These are phyloP conservation scores for Muntiacus muntjak DNA, from an alignment of 2,113 vertebrate genomes.

Conservation along the genomic window DNA sequence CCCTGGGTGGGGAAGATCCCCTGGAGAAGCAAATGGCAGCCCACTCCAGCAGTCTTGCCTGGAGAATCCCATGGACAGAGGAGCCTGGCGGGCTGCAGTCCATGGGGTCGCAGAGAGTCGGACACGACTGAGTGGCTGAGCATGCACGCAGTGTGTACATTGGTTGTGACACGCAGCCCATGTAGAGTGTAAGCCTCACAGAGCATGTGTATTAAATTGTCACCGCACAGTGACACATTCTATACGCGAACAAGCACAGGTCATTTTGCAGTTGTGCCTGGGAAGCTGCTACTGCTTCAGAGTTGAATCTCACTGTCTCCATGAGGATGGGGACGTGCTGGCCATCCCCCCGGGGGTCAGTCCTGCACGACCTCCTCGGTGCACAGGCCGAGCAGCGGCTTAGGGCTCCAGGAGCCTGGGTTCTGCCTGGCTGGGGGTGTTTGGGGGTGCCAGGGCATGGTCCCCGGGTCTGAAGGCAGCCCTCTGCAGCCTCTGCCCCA, in stretches of 20 bases:
- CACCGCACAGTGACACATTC: background rate
- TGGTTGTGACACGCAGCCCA: fast-evolving
- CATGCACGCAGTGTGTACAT: fast-evolving
- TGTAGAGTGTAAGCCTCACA: fast-evolving
- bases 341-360: slow-evolving; percentile 56
- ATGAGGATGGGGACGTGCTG: slow-evolving; percentile 40
- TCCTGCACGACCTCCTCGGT: slow-evolving; percentile 7
- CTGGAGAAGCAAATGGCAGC: background rate
- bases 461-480: background rate
- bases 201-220: fast-evolving
- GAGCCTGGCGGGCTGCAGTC: background rate
- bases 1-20: background rate
- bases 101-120: fast-evolving
- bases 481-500: background rate
- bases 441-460: background rate
- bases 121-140: background rate
- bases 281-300: background rate
- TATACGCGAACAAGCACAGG: background rate
- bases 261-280: slow-evolving; percentile 27
- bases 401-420: background rate
- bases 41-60: background rate
- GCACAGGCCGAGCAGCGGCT: slow-evolving; percentile 16
- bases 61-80: background rate
- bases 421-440: background rate
- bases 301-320: slow-evolving; percentile 24